Evolutionary conservation across 2,113 vertebrate genomes (phyloP).

Genomic region (Reinhardtius hippoglossoides): DNA sequence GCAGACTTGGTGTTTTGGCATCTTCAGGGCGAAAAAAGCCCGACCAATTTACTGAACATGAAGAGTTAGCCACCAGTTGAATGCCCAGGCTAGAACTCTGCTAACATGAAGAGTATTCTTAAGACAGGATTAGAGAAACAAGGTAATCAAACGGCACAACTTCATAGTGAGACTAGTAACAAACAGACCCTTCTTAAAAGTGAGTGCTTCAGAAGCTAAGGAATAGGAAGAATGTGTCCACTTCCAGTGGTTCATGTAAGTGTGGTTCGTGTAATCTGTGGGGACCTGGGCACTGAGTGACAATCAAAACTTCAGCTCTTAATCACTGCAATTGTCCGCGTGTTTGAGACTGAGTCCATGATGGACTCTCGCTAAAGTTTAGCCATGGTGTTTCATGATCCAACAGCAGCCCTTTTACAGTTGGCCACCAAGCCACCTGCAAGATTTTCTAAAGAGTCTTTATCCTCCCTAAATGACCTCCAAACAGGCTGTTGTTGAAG

Average conservation of each 20-base stretch:
- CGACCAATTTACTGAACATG: too few species aligned
- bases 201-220: constrained; percentile 66
- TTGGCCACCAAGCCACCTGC: too few species aligned
- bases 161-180: constrained; percentile 75
- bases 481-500: neutral
- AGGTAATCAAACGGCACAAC: constrained; percentile 75
- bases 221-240: constrained; percentile 60
- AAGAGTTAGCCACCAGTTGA: too few species aligned
- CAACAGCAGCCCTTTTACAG: constrained; percentile 26
- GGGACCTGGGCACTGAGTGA: constrained; percentile 50
- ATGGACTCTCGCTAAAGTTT: constrained; percentile 14
- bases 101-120: constrained; percentile 73
- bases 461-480: neutral
- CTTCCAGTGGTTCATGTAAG: constrained; percentile 48
- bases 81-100: neutral
- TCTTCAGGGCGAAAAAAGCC: too few species aligned
- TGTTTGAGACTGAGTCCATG: constrained; percentile 21
- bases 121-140: constrained; percentile 78
- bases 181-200: constrained; percentile 73
- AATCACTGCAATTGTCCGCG: constrained; percentile 23
- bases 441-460: neutral
- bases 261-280: constrained; percentile 51
- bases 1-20: too few species aligned
- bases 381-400: constrained; percentile 25
- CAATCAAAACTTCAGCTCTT: constrained; percentile 48